Percentiles rank a stretch among this genome's conserved stretches.
Conservation (phyloP, 2,888 invertebrate species). For the Amphiduros pacificus region DNA sequence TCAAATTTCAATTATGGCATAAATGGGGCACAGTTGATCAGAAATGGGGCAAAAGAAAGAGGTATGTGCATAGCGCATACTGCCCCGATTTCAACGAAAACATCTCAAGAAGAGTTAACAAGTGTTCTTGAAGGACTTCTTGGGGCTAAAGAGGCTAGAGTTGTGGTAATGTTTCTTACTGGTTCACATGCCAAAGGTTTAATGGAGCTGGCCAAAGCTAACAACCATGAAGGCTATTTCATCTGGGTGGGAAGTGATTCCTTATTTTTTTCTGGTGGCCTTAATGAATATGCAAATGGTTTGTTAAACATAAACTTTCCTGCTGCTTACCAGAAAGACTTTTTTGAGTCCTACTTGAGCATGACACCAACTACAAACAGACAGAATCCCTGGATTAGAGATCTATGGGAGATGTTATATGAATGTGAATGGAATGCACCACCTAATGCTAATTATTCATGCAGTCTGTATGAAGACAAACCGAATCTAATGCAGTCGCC, state of each 20-base stretch:
- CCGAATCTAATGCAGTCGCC: not conserved
- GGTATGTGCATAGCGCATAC: constrained; percentile 7
- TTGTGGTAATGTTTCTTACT: not conserved
- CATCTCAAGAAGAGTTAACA: not conserved
- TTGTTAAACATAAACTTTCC: constrained; percentile 10
- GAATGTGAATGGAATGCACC: not conserved
- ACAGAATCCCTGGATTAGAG: constrained; percentile 14
- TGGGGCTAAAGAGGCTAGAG: not conserved
- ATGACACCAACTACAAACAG: constrained; percentile 10
- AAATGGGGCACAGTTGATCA: constrained; percentile 9
- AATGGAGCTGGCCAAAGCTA: not conserved
- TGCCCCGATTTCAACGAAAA: not conserved
- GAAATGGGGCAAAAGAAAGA: not conserved
- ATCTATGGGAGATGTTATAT: constrained; percentile 4
- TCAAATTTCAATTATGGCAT: constrained; percentile 12
- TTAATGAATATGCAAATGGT: constrained; percentile 11
- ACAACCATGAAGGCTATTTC: not conserved
- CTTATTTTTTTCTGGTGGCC: too few relatives aligned
- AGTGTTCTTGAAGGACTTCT: not conserved
- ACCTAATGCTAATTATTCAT: not conserved
- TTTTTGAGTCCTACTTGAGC: constrained; percentile 7
- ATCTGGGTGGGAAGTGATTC: constrained; percentile 4
- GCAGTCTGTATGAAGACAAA: too few relatives aligned
- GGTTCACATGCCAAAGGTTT: not conserved
- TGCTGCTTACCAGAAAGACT: not conserved